Base-by-base conservation (phyloP, 1,140 invertebrate genomes). In the Micrasema minimum region DNA sequence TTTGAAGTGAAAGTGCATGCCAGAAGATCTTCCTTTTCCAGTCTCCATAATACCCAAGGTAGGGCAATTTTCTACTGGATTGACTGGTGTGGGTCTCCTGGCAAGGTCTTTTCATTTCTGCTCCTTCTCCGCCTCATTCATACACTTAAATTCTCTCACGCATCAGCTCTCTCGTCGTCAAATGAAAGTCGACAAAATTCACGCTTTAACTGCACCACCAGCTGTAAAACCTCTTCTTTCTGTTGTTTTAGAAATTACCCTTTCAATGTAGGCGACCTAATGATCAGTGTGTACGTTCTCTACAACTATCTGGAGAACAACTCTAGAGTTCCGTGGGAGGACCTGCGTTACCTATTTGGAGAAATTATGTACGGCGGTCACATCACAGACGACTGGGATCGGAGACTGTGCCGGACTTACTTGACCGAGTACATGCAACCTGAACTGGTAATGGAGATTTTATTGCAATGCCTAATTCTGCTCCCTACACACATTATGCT, bases 361-460 rank as follows among this genome's bases (percentile, higher is more conserved):
- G 96, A 98, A 83, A 97, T 97, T 69, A 97, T 97, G 96, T 98
- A 98, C 77, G 96, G 96, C 10, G 96, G 96, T 0, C 96, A 97
- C 79, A 97, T 97, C 76, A 98, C 96, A 0, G 96, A 98, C 79
- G 95, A 98, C 79, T 97, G 96, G 95, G 96, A 98, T 82, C 84
- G 96, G 66, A 83, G 92, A 14, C 84, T 97, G 0, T 97, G 96
- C 79, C 87, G 88, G 46, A 95, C 93, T 6, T 98, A 97, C 85
- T 85, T 98, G 7, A 87, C 93, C 69, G 95, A 96, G 76, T 96
- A 93, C 80, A 90, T 98, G 86, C 89, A 92, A 75, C 87, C 92
- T 0, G 92, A 95, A 76, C 85, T 97, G 78, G 89, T 94, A 69
- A 67, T 7, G 7, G 2, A 4, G 2, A 4, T 31, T 4, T 31